phyloP scores from a whole-genome alignment of 2,797 vertebrate species.

The Bufotes viridis region DNA sequence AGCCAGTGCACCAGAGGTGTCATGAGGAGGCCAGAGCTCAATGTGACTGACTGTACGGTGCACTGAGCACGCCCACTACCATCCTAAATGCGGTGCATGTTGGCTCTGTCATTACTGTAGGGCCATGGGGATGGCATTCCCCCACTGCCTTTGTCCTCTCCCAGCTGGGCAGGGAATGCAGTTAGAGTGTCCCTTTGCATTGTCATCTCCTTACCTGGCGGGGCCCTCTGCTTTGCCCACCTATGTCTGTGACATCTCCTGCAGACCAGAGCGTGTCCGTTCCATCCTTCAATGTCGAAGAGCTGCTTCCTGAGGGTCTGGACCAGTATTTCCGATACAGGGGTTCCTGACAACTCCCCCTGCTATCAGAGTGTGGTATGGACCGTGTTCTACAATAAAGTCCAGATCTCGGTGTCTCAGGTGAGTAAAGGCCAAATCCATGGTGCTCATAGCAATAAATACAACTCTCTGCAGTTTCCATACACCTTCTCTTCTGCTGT shows the following conservation, averaged over 20 bases:
- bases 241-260: not conserved
- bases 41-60: not conserved
- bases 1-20: not conserved
- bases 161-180: no score
- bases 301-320: slow-evolving; percentile 79
- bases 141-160: no score
- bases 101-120: no score
- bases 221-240: no score
- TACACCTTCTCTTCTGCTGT: not conserved
- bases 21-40: not conserved
- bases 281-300: slow-evolving; percentile 81
- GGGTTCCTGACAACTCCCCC: slow-evolving; percentile 90
- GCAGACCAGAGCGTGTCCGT: slow-evolving; percentile 72
- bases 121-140: no score
- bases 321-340: slow-evolving; percentile 88
- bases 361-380: slow-evolving; percentile 88
- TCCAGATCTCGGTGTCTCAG: slow-evolving; percentile 83
- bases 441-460: not conserved
- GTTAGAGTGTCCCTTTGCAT: no score
- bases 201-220: no score
- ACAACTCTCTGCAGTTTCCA: not conserved
- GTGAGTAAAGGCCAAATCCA: slow-evolving; percentile 67
- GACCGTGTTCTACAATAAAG: slow-evolving; percentile 82
- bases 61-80: not conserved
- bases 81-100: no score